A percentile compares a stretch with the other conserved stretches of the same genome.
Conservation (phyloP, 2,888 invertebrate species). For the Lepidocyrtoides sp. region DNA sequence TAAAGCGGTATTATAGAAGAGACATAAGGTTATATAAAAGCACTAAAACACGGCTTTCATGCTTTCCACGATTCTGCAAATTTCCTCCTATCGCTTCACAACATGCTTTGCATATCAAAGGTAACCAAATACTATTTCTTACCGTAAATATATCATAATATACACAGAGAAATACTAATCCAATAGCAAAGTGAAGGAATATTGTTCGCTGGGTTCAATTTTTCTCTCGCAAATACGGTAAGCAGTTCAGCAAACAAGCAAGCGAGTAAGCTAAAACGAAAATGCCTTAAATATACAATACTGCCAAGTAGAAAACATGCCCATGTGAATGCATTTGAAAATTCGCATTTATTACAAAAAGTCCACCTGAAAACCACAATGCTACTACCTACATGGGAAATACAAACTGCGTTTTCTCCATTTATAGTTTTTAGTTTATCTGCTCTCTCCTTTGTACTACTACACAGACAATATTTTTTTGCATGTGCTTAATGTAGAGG, state of each 20-base stretch:
- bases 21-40: neutral
- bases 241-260: too few species aligned
- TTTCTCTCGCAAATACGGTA: neutral
- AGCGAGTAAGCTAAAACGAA: too few species aligned
- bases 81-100: neutral
- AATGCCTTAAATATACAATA: neutral
- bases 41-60: neutral
- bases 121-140: neutral
- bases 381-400: neutral
- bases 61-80: neutral
- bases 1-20: too few species aligned
- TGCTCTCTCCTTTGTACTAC: neutral
- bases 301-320: neutral
- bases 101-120: neutral
- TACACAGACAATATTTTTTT: neutral
- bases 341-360: neutral
- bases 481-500: neutral
- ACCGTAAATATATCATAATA: neutral
- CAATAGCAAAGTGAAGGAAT: neutral
- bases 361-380: neutral
- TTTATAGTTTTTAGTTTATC: too few species aligned
- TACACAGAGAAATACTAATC: neutral
- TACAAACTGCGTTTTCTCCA: too few species aligned
- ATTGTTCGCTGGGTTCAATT: neutral
- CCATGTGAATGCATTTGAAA: neutral